Evolutionary conservation across 1,140 invertebrate genomes (phyloP).

Genomic region (Scylla paramamosain): DNA sequence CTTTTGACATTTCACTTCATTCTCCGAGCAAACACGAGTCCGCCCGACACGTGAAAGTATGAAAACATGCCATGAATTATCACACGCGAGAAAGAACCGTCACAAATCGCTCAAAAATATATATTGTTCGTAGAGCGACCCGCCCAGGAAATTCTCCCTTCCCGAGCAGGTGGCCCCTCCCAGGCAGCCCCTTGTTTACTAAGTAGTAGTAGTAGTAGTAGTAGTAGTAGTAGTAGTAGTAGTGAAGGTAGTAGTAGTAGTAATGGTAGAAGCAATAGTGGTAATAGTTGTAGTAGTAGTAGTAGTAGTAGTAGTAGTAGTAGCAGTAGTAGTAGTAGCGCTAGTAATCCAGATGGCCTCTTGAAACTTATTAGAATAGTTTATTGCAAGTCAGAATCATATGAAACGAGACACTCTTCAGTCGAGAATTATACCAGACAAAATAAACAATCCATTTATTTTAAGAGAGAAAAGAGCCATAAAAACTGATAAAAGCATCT

Average conservation of each 20-base stretch:
- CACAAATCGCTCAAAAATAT: conserved; percentile 6
- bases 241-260: background rate
- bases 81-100: background rate
- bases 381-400: too few relatives aligned
- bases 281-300: background rate
- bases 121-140: background rate
- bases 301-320: too few relatives aligned
- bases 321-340: too few relatives aligned
- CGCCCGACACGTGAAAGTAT: background rate
- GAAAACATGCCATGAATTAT: background rate
- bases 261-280: background rate
- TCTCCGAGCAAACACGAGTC: background rate
- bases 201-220: too few relatives aligned
- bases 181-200: background rate
- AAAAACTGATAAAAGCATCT: too few relatives aligned
- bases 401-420: too few relatives aligned
- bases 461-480: too few relatives aligned
- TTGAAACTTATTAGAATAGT: too few relatives aligned
- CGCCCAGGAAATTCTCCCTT: background rate
- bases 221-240: background rate
- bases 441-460: too few relatives aligned
- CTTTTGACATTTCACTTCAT: too few relatives aligned
- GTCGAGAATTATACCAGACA: too few relatives aligned
- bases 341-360: too few relatives aligned
- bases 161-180: background rate